Evolutionary conservation across 2,888 invertebrate genomes (phyloP).

Genomic region (Globia sparganii): DNA sequence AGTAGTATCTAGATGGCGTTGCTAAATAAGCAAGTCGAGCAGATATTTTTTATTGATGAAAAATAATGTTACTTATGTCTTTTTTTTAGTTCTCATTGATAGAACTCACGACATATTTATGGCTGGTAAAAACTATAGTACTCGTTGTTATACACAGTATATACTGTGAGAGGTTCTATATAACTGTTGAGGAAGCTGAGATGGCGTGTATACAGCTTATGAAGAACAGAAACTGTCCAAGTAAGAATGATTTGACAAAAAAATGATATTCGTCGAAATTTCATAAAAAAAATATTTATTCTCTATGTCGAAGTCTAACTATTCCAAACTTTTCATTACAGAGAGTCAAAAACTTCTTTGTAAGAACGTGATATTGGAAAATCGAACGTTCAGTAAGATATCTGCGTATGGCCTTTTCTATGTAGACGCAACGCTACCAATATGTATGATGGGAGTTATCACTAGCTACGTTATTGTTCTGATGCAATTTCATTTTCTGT

Average conservation of each 20-base stretch:
- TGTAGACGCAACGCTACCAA: constrained; percentile 11
- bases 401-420: constrained; percentile 8
- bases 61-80: too few relatives aligned
- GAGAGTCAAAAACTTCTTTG: constrained; percentile 15
- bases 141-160: background rate
- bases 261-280: too few relatives aligned
- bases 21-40: too few relatives aligned
- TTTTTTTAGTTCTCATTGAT: too few relatives aligned
- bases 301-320: too few relatives aligned
- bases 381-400: constrained; percentile 12
- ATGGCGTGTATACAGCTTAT: constrained; percentile 16
- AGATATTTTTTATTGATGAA: too few relatives aligned
- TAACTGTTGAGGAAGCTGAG: constrained; percentile 33
- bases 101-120: too few relatives aligned
- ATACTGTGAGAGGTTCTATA: constrained; percentile 29
- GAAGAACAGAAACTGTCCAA: constrained; percentile 7
- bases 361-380: constrained; percentile 1
- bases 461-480: constrained; percentile 3
- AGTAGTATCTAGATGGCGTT: too few relatives aligned
- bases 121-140: constrained; percentile 1
- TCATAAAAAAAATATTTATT: too few relatives aligned
- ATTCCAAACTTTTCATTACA: constrained; percentile 3
- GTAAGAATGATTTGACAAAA: constrained; percentile 12
- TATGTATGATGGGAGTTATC: background rate
- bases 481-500: background rate